Percentiles rank a stretch among this genome's conserved stretches.
These are phyloP conservation scores for Marronus borbonicus DNA, from an alignment of 2,888 invertebrate genomes.

Conservation along the genomic window DNA sequence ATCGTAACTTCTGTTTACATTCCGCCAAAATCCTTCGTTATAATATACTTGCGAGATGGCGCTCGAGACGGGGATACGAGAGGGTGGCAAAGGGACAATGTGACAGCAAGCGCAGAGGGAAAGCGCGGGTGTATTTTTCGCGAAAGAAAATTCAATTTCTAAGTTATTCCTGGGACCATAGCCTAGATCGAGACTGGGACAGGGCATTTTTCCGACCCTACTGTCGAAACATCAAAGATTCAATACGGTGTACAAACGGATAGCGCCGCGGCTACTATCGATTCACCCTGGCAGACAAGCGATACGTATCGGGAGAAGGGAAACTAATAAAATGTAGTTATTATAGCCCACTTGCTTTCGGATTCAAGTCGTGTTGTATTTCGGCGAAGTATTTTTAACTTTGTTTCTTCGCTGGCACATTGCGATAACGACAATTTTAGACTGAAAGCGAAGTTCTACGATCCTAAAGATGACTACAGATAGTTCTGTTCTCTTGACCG, in stretches of 20 bases:
- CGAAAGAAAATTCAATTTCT: constrained; percentile 11
- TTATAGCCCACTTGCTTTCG: constrained; percentile 7
- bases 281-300: background rate
- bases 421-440: no score
- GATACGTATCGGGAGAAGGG: background rate
- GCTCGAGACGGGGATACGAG: no score
- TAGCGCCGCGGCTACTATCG: constrained; percentile 2
- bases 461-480: no score
- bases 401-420: background rate
- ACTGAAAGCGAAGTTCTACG: no score
- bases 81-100: background rate
- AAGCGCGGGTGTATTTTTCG: background rate
- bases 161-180: constrained; percentile 6
- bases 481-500: no score
- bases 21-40: constrained; percentile 2
- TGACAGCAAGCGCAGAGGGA: background rate
- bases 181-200: background rate
- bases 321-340: constrained; percentile 7
- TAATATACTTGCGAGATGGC: background rate
- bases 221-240: constrained; percentile 6
- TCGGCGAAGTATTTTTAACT: background rate
- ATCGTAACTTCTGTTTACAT: constrained; percentile 3
- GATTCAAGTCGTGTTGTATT: background rate
- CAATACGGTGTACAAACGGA: background rate
- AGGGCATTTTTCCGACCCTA: background rate